Percentiles rank a stretch among this genome's conserved stretches.
These are phyloP conservation scores for Climacteris rufus DNA, from an alignment of 2,113 vertebrate species.

Conservation along the genomic window DNA sequence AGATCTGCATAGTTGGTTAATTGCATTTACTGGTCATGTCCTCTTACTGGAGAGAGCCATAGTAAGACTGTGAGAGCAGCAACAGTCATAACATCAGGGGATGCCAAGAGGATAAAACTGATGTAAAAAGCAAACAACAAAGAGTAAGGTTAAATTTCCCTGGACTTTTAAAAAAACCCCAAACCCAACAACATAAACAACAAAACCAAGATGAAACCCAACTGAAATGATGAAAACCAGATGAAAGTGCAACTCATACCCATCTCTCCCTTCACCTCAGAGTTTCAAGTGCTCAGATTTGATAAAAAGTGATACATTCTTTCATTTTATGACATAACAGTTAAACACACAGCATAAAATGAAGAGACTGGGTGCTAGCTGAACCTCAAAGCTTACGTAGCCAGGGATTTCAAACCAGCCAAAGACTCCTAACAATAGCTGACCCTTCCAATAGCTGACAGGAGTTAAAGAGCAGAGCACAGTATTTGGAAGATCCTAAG, in stretches of 20 bases:
- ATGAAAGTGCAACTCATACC: not conserved
- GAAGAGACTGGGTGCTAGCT: not conserved
- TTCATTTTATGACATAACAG: not conserved
- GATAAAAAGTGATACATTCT: not conserved
- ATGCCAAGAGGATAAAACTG: not conserved
- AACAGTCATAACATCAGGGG: not conserved
- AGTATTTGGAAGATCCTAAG: not conserved
- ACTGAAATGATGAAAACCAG: not conserved
- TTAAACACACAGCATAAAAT: not conserved
- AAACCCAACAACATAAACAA: not conserved
- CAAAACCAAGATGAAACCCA: not conserved
- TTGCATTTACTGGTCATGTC: not conserved
- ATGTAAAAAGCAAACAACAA: not conserved
- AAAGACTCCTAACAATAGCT: not conserved
- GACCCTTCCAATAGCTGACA: not conserved
- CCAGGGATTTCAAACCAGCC: not conserved
- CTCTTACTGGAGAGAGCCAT: not conserved
- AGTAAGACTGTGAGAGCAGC: not conserved
- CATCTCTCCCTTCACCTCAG: not conserved
- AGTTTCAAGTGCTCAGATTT: not conserved
- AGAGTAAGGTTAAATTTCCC: not conserved
- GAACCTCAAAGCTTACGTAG: not conserved
- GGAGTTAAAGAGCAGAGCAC: not conserved
- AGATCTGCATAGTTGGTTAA: not conserved
- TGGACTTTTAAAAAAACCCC: not conserved